phyloP scores from a whole-genome alignment of 2,888 invertebrate genomes.

The Aphrophora alni region DNA sequence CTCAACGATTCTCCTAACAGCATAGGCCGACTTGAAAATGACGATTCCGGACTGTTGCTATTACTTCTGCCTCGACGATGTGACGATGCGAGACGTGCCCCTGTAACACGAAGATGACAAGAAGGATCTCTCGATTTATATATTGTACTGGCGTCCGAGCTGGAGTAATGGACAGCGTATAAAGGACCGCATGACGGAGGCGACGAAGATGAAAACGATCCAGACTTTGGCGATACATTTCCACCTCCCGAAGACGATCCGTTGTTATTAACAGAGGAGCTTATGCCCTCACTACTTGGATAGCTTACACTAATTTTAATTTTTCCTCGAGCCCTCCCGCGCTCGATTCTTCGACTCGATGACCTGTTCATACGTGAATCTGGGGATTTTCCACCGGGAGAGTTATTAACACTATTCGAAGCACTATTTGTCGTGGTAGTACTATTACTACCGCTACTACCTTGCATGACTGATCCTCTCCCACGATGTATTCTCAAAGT shows the following conservation, averaged over 20 bases:
- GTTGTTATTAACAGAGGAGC: conserved; percentile 46
- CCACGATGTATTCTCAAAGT: conserved; percentile 92
- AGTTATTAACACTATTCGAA: conserved; percentile 56
- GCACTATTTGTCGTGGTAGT: conserved; percentile 49
- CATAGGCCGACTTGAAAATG: conserved; percentile 43
- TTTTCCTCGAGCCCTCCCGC: conserved; percentile 68
- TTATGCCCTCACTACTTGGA: conserved; percentile 75
- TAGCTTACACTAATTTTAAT: conserved; percentile 88
- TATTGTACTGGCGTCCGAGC: conserved; percentile 53
- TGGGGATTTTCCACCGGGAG: conserved; percentile 60
- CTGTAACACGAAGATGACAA: conserved; percentile 65
- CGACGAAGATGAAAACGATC: conserved; percentile 53
- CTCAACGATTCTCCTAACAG: conserved; percentile 48
- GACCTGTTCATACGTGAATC: conserved; percentile 52
- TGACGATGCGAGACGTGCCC: conserved; percentile 41
- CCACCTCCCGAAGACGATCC: conserved; percentile 42
- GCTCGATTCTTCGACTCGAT: conserved; percentile 39
- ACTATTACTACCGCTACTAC: conserved; percentile 56
- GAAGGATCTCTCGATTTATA: conserved; percentile 60
- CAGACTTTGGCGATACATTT: conserved; percentile 41
- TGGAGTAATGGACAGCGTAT: conserved; percentile 73
- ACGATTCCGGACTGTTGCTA: conserved; percentile 37
- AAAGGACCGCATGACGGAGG: conserved; percentile 59
- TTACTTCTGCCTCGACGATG: conserved; percentile 33
- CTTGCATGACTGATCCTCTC: conserved; percentile 70